A percentile compares a stretch with the other conserved stretches of the same genome.
phyloP scores from a whole-genome alignment of 1,140 invertebrate species.

The Philaenus spumarius region DNA sequence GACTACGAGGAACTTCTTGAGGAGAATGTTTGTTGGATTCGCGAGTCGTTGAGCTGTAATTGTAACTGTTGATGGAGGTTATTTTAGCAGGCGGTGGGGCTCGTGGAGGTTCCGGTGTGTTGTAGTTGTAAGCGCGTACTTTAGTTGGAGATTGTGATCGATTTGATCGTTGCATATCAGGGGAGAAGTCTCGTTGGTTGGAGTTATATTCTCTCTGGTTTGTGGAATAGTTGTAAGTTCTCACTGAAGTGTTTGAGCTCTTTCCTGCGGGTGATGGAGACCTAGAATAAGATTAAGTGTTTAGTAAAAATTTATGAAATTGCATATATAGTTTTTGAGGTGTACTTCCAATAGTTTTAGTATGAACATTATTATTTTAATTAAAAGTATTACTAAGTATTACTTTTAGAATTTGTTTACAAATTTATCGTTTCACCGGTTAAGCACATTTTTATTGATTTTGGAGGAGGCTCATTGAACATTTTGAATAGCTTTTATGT shows the following conservation, averaged over 20 bases:
- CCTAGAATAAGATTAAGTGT: background rate
- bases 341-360: no score
- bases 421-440: background rate
- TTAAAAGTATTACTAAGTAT: no score
- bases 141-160: background rate
- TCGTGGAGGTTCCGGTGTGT: conserved; percentile 2
- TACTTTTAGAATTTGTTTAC: background rate
- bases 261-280: conserved; percentile 16
- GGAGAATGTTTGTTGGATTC: background rate
- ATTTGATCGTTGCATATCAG: background rate
- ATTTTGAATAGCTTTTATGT: no score
- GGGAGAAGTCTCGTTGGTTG: conserved; percentile 6
- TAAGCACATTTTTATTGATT: no score
- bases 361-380: no score
- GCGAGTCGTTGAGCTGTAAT: conserved; percentile 8
- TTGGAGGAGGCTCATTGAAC: no score
- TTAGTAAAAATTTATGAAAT: no score
- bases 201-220: background rate
- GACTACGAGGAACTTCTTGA: conserved; percentile 22
- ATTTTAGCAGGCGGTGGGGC: conserved; percentile 1
- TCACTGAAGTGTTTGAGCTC: background rate
- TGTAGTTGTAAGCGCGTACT: background rate
- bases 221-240: background rate
- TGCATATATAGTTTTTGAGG: no score
- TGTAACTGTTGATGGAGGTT: conserved; percentile 12